These are phyloP conservation scores for western clawed frog (Xenopus tropicalis) DNA, from an alignment of 2,113 vertebrate species.

Conservation along the genomic window UCB_Xtro_10.0 CM004445.2:74817001-74817500, in stretches of 20 bases:
- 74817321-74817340: slow-evolving; percentile 31
- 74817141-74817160: slow-evolving; percentile 61
- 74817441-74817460: slow-evolving; percentile 96
- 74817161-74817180: slow-evolving; percentile 63
- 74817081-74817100: slow-evolving; percentile 57
- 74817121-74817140: slow-evolving; percentile 53
- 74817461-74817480: slow-evolving; percentile 94
- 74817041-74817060: slow-evolving; percentile 61
- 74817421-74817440: slow-evolving; percentile 96
- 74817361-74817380: slow-evolving; percentile 79
- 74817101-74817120: slow-evolving; percentile 45
- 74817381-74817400: slow-evolving; percentile 89
- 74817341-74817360: slow-evolving; percentile 92
- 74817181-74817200: slow-evolving; percentile 75
- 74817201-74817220: slow-evolving; percentile 64
- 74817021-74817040: slow-evolving; percentile 58
- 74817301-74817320: slow-evolving; percentile 38
- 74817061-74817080: slow-evolving; percentile 68
- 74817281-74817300: slow-evolving; percentile 49
- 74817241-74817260: slow-evolving; percentile 45
- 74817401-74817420: slow-evolving; percentile 93
- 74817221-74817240: slow-evolving; percentile 52
- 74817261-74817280: slow-evolving; percentile 50
- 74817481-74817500: slow-evolving; percentile 90
- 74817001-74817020: slow-evolving; percentile 71